Conservation (phyloP, 2,888 invertebrate species). For the Phytoseiulus persimilis region DNA sequence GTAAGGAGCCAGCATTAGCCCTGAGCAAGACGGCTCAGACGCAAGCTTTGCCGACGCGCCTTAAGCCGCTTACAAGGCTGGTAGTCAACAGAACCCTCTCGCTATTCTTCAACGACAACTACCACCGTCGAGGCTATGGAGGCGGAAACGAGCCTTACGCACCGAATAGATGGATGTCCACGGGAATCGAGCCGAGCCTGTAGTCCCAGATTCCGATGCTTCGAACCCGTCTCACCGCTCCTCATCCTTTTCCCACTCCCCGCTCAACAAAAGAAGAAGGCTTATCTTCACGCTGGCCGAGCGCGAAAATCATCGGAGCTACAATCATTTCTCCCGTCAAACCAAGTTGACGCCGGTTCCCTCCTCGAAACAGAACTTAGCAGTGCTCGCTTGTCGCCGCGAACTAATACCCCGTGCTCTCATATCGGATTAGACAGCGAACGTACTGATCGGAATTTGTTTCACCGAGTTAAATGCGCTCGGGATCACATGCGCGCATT, state of each 20-base stretch:
- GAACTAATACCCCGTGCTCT: too few species aligned
- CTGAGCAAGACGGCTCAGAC: background rate
- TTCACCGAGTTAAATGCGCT: too few species aligned
- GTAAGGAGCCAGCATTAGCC: background rate
- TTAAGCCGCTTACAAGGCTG: background rate
- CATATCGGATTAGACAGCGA: too few species aligned
- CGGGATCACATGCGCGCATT: too few species aligned
- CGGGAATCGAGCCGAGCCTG: background rate
- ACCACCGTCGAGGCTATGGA: background rate
- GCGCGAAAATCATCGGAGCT: slow-evolving; percentile 29
- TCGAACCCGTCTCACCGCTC: background rate
- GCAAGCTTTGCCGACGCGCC: background rate
- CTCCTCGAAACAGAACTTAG: too few species aligned
- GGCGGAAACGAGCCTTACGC: background rate
- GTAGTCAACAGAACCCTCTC: background rate
- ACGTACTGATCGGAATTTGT: too few species aligned
- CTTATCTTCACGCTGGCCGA: slow-evolving; percentile 36
- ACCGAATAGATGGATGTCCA: background rate
- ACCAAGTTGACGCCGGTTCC: background rate
- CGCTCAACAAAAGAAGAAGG: slow-evolving; percentile 8
- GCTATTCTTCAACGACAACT: background rate
- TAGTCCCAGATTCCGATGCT: background rate
- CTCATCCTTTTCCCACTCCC: background rate
- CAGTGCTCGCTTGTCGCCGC: too few species aligned
- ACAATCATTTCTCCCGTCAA: background rate